Evolutionary conservation across 2,113 vertebrate species (phyloP).

Genomic region (Rhinoderma darwinii): DNA sequence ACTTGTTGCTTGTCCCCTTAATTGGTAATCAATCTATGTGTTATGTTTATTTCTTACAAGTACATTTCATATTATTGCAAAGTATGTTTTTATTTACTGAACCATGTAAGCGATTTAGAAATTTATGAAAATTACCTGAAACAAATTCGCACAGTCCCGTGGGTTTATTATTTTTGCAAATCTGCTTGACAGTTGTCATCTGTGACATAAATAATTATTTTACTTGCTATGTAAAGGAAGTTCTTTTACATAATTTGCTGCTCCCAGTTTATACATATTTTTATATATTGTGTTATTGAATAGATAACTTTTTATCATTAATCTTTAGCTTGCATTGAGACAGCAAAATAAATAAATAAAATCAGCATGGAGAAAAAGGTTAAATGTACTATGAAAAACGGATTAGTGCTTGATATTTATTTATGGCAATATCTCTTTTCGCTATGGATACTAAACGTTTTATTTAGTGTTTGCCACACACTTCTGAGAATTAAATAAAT

Average conservation of each 20-base stretch:
- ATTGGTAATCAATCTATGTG: background rate
- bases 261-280: too few species aligned
- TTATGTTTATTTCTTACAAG: background rate
- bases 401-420: background rate
- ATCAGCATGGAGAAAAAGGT: background rate
- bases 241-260: too few species aligned
- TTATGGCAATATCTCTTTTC: background rate
- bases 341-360: background rate
- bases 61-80: background rate
- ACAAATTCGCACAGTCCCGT: background rate
- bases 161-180: conserved; percentile 13
- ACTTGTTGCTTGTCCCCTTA: background rate
- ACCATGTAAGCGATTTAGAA: background rate
- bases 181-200: conserved; percentile 14
- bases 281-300: too few species aligned
- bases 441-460: background rate
- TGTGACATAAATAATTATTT: too few species aligned
- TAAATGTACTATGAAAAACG: background rate
- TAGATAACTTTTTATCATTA: too few species aligned
- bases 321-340: background rate
- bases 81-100: conserved; percentile 26
- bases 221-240: too few species aligned
- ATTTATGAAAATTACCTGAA: background rate
- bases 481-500: too few species aligned
- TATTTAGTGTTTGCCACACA: background rate